phyloP scores from a whole-genome alignment of 1,140 invertebrate genomes.

The Zaprionus vittiger region DNA sequence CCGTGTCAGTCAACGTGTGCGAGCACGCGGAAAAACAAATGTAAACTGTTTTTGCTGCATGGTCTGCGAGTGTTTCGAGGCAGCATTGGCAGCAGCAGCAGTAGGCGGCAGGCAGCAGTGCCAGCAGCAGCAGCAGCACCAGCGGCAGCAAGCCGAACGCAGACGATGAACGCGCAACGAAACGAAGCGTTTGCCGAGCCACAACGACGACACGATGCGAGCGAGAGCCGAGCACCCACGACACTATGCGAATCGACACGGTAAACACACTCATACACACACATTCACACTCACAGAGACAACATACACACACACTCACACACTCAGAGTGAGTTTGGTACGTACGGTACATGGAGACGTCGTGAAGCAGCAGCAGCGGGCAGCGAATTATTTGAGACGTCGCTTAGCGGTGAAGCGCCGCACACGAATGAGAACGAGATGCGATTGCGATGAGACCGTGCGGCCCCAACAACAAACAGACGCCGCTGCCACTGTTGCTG shows the following conservation, averaged over 20 bases:
- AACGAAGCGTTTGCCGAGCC: slow-evolving; percentile 19
- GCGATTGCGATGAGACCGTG: slow-evolving; percentile 48
- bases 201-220: slow-evolving; percentile 8
- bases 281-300: slow-evolving; percentile 13
- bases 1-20: slow-evolving; percentile 78
- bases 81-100: slow-evolving; percentile 15
- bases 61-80: slow-evolving; percentile 50
- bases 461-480: slow-evolving; percentile 34
- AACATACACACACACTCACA: slow-evolving; percentile 9
- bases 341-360: slow-evolving; percentile 23
- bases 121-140: slow-evolving; percentile 16
- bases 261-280: slow-evolving; percentile 18
- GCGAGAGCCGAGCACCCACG: slow-evolving; percentile 14
- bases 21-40: slow-evolving; percentile 84
- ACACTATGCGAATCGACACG: slow-evolving; percentile 10
- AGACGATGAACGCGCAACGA: slow-evolving; percentile 8
- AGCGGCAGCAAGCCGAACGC: slow-evolving; percentile 20
- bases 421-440: slow-evolving; percentile 70
- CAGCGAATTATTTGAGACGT: slow-evolving; percentile 46
- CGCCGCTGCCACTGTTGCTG: slow-evolving; percentile 22
- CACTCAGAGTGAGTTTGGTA: slow-evolving; percentile 12
- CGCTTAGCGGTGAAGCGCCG: slow-evolving; percentile 71
- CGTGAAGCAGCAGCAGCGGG: slow-evolving; percentile 41
- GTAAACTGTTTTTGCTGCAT: slow-evolving; percentile 84
- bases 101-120: slow-evolving; percentile 11